phyloP scores from a whole-genome alignment of 2,797 vertebrate species.

The Apodemus agrarius region DNA sequence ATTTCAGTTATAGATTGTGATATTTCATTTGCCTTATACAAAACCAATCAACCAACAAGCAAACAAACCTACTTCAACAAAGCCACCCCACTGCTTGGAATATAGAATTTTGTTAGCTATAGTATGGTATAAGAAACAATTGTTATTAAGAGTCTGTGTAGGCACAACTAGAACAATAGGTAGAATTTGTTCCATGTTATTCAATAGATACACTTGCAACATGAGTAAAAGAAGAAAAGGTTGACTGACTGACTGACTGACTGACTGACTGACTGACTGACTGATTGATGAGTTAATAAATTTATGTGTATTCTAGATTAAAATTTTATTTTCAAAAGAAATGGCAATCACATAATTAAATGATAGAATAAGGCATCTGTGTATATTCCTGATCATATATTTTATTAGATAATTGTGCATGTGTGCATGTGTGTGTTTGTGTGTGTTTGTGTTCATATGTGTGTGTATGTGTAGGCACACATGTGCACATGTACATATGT shows the following conservation, averaged over 20 bases:
- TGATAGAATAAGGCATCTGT: neutral
- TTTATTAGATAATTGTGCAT: neutral
- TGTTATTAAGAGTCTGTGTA: neutral
- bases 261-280: neutral
- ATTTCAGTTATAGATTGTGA: neutral
- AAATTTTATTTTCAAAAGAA: conserved; percentile 12
- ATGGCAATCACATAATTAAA: neutral
- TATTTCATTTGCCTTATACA: neutral
- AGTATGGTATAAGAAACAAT: neutral
- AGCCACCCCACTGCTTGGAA: neutral
- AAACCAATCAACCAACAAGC: neutral
- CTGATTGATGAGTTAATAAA: neutral
- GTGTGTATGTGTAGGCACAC: neutral
- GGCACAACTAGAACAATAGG: neutral
- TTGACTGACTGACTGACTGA: neutral
- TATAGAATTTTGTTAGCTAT: neutral
- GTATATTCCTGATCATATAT: neutral
- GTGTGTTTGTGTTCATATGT: no score
- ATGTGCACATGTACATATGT: fast-evolving
- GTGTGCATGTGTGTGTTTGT: neutral
- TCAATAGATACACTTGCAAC: neutral
- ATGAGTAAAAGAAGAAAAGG: neutral
- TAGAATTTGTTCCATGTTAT: neutral
- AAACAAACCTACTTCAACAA: neutral
- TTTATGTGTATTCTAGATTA: neutral